Percentiles rank a stretch among this genome's conserved stretches.
Conservation (phyloP, 2,797 vertebrate species). For the Cossypha heuglini region DNA sequence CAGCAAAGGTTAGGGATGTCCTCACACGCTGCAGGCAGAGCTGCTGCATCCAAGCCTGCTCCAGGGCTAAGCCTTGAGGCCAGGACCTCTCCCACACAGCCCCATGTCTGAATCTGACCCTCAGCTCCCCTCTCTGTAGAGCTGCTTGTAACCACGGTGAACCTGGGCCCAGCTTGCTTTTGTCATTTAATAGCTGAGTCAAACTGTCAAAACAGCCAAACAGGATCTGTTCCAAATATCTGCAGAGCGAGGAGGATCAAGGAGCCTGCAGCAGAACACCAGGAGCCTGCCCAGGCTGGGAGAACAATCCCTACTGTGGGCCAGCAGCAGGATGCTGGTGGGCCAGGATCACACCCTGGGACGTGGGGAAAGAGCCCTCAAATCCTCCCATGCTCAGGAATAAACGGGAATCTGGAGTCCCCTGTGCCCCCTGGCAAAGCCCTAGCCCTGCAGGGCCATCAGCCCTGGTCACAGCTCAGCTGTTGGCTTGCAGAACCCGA, state of each 20-base stretch:
- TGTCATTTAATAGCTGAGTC: neutral
- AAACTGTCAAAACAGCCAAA: neutral
- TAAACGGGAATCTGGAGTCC: neutral
- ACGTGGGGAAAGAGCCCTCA: fast-evolving
- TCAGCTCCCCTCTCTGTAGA: neutral
- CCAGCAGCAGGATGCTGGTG: neutral
- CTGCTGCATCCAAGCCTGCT: neutral
- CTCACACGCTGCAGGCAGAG: neutral
- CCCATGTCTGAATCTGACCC: neutral
- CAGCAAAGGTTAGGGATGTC: neutral
- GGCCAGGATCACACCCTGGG: fast-evolving
- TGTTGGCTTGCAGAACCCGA: neutral
- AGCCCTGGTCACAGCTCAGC: neutral
- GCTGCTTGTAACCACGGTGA: neutral
- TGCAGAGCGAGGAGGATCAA: neutral
- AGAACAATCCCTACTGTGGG: neutral
- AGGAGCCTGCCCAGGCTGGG: neutral
- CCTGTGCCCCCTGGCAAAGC: neutral
- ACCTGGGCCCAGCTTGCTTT: neutral
- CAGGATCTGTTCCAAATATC: slow-evolving; percentile 1
- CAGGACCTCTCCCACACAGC: neutral
- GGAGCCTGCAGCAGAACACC: neutral
- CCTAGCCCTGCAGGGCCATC: neutral
- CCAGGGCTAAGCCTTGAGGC: neutral
- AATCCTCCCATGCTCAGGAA: neutral